These are phyloP conservation scores for Anthophora plumipes DNA, from an alignment of 2,888 invertebrate species.

Conservation along the genomic window DNA sequence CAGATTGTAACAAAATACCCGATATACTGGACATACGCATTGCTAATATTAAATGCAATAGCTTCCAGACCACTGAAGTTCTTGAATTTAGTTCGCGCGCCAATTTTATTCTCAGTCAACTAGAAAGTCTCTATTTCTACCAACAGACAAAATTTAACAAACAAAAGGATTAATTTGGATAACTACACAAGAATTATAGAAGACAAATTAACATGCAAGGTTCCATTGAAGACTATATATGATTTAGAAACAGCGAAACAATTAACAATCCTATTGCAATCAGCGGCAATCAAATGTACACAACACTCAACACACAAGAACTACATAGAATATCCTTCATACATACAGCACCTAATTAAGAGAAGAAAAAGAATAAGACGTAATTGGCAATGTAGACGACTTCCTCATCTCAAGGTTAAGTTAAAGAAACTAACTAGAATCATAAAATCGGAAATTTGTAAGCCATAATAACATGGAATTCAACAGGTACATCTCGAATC, in stretches of 20 bases:
- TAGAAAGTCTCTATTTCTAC: constrained; percentile 10
- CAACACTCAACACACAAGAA: background rate
- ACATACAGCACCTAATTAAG: background rate
- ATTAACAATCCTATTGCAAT: background rate
- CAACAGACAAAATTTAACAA: constrained; percentile 1
- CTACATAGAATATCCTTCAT: no score
- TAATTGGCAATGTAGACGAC: background rate
- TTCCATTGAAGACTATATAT: background rate
- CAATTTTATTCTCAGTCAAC: constrained; percentile 60
- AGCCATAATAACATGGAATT: background rate
- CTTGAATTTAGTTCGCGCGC: constrained; percentile 66
- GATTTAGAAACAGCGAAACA: constrained; percentile 7
- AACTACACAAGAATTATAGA: background rate
- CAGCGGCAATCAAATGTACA: background rate
- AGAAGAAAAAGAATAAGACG: background rate
- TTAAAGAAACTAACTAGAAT: background rate
- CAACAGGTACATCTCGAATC: background rate
- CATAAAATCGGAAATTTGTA: background rate
- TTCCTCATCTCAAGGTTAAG: background rate
- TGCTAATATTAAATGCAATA: no score
- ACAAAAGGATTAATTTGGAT: constrained; percentile 1
- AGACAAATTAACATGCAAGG: background rate
- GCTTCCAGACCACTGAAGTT: constrained; percentile 14
- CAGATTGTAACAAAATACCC: no score
- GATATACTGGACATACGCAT: no score